These are phyloP conservation scores for Onchidella celtica DNA, from an alignment of 2,888 invertebrate species.

Conservation along the genomic window DNA sequence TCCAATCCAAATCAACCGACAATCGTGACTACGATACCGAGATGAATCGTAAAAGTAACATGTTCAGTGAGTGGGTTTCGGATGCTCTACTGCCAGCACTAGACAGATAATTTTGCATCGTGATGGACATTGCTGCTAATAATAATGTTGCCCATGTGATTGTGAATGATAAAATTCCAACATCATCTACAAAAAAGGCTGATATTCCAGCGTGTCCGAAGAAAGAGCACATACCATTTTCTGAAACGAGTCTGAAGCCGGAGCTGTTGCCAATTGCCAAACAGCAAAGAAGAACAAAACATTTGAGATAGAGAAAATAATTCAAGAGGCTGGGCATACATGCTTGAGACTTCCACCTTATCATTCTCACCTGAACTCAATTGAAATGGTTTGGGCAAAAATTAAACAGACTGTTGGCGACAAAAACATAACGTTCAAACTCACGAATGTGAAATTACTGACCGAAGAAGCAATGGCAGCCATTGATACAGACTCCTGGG, in stretches of 20 bases:
- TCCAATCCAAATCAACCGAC: neutral
- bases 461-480: neutral
- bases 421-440: neutral
- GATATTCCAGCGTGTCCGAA: neutral
- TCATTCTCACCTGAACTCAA: neutral
- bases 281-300: neutral
- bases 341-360: neutral
- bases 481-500: neutral
- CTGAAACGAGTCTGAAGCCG: too few relatives aligned
- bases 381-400: neutral
- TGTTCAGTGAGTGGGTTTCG: neutral
- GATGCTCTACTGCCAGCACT: neutral
- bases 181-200: neutral
- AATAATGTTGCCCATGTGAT: neutral
- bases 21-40: neutral
- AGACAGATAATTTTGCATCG: neutral
- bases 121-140: neutral
- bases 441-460: neutral
- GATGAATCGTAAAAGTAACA: neutral
- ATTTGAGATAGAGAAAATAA: neutral
- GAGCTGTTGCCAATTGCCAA: too few relatives aligned
- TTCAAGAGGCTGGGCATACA: neutral
- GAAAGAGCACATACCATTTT: neutral
- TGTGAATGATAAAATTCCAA: neutral
- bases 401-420: neutral